Evolutionary conservation across 2,888 invertebrate genomes (phyloP), one percentile per base, ranked within the genome.

Genomic region (Caenorhabditis sp.): DNA sequence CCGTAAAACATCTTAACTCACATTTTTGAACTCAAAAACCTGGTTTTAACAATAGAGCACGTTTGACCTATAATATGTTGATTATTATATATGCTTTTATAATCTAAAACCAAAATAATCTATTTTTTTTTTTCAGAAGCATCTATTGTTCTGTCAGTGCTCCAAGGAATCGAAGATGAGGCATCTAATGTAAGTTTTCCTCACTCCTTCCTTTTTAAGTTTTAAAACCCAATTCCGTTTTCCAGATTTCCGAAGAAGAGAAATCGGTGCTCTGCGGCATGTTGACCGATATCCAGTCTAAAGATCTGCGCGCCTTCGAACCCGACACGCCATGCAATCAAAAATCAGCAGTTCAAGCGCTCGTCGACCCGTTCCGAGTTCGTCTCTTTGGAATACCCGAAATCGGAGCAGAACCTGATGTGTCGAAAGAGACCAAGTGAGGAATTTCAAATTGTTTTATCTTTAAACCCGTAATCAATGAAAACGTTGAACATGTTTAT

Each of bases 121-220:
- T 43, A 23, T 26, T 23, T 61, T 59, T 43, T 12, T 25, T 27
- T 65, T 70, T 63, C 65, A 78, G 78, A 78, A 67, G 62, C 73
- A 2, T 59, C 76, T 0, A 59, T 78, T 14, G 57, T 78, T 20
- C 20, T 58, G 10, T 67, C 67, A 20, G 73, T 77, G 8, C 49
- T 77, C 17, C 69, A 79, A 27, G 58, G 69, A 12, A 69, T 79
- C 10, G 74, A 75, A 59, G 52, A 63, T 50, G 79, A 79, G 36
- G 79, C 76, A 5, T 23, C 65, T 12, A 8, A 36, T 17, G 49
- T 21, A 12, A 38, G 38, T 59, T 23, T 38, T 49, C 14, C 20
- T 14, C 12, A 10, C 1, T 43, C 14, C 17, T 43, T 43, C 14
- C 12, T 12, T 3, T 10, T n/a, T 23, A 21, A 53, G 20, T 53